These are phyloP conservation scores for Dendronephthya gigantea DNA, from an alignment of 64 coral and sea anemone genomes.

Conservation along the genomic window DNA sequence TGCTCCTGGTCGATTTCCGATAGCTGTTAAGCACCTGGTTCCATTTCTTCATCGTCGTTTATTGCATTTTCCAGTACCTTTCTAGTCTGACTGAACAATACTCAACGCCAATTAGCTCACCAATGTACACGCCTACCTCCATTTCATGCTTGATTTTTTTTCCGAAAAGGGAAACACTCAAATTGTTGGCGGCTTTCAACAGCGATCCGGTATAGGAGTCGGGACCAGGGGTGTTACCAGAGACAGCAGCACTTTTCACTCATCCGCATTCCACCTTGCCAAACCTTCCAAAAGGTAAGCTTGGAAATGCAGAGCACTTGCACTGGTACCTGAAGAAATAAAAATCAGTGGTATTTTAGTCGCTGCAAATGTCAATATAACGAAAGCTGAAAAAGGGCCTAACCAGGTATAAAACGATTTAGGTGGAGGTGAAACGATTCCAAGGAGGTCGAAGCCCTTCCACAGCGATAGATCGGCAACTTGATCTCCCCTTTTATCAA, in stretches of 20 bases:
- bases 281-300: too few relatives aligned
- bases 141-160: too few relatives aligned
- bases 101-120: conserved; percentile 27
- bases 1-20: too few relatives aligned
- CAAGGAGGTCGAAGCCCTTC: background rate
- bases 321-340: background rate
- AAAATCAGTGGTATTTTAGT: background rate
- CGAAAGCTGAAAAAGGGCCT: background rate
- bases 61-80: background rate
- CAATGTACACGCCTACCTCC: too few relatives aligned
- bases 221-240: too few relatives aligned
- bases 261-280: too few relatives aligned
- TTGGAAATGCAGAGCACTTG: conserved; percentile 16
- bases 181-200: too few relatives aligned
- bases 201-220: too few relatives aligned
- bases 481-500: background rate
- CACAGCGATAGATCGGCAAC: background rate
- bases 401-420: conserved; percentile 4
- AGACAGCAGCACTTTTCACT: too few relatives aligned
- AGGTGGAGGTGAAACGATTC: conserved; percentile 2
- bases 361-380: background rate
- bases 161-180: too few relatives aligned
- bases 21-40: too few relatives aligned
- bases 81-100: conserved; percentile 31
- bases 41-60: too few relatives aligned